phyloP scores from a whole-genome alignment of 2,797 vertebrate species.

The Neosilurus mollespiculum region DNA sequence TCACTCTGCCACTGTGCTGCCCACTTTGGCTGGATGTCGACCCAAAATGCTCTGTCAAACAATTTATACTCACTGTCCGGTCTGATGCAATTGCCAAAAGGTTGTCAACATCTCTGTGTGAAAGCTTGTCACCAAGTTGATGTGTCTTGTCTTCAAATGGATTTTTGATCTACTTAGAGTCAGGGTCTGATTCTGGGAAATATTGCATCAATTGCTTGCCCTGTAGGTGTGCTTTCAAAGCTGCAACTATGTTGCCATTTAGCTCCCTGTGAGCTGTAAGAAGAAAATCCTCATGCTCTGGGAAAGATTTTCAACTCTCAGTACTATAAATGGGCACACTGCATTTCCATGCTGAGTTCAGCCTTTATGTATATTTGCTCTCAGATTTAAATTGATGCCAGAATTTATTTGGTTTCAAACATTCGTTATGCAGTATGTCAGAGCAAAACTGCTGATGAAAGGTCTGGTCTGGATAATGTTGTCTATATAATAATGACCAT shows the following conservation, averaged over 20 bases:
- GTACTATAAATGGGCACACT: background rate
- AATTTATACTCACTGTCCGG: too few species aligned
- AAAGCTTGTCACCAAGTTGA: background rate
- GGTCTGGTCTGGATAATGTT: background rate
- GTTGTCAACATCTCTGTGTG: background rate
- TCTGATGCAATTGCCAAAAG: background rate
- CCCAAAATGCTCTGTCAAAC: background rate
- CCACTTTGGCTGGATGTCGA: background rate
- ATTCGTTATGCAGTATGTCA: background rate
- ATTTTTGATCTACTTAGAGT: constrained; percentile 1
- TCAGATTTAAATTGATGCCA: background rate
- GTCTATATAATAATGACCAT: background rate
- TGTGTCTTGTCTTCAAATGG: background rate
- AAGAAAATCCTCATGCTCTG: background rate
- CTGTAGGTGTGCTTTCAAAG: background rate
- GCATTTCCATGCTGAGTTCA: background rate
- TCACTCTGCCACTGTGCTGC: too few species aligned
- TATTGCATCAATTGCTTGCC: background rate
- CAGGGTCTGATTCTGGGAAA: background rate
- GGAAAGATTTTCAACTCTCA: background rate
- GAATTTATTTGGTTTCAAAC: background rate
- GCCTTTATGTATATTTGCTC: background rate
- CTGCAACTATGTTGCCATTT: background rate
- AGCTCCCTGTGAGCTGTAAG: background rate
- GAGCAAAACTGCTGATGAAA: background rate